Base-by-base conservation (phyloP, 2,888 invertebrate genomes). In the Macaria liturata region DNA sequence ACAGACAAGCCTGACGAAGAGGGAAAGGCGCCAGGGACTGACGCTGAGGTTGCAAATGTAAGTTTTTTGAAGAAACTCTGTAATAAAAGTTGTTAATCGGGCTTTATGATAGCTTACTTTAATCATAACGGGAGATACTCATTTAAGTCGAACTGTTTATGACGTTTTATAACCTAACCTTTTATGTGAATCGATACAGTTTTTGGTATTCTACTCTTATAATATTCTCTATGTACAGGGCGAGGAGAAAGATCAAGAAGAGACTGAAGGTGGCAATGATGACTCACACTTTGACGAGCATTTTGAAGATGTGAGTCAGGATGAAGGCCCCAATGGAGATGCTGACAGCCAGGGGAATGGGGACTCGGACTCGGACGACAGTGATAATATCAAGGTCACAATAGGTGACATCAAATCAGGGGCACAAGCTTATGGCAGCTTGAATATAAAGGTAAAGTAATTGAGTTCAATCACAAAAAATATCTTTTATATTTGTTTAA, bases 381-480 rank as follows among this genome's bases (percentile, higher is more conserved):
- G 95, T 66, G 97, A 97, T 78, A 96, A 97, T 77, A 95, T 98
- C 6, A 97, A 98, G 87, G 97, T 98, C 62, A 97, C 98, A 0
- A 98, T 98, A 72, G 98, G 98, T 3, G 98, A 97, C 75, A 95
- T 96, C 49, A 96, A 97, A 81, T 94, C 96, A 0, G 95, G 95
- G 0, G 93, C 95, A 0, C 93, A 94, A 46, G 93, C 95, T 3
- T 96, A 96, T 75, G 93, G 94, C 8, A 94, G 94, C 69, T 83
- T 95, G 49, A 96, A 96, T 75, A 95, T 97, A 6, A 97, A 97
- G 74, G 92, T 91, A 64, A 70, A 70, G 40, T 0, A 8, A 40
- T 7, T 6, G 4, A 37, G 7, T 37, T 6, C 7, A 37, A 37
- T 37, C 4, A 37, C 34, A 6, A 4, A 37, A 37, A 37, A 6